Conservation (phyloP, 2,888 invertebrate genomes). For the Calameuta filiformis region DNA sequence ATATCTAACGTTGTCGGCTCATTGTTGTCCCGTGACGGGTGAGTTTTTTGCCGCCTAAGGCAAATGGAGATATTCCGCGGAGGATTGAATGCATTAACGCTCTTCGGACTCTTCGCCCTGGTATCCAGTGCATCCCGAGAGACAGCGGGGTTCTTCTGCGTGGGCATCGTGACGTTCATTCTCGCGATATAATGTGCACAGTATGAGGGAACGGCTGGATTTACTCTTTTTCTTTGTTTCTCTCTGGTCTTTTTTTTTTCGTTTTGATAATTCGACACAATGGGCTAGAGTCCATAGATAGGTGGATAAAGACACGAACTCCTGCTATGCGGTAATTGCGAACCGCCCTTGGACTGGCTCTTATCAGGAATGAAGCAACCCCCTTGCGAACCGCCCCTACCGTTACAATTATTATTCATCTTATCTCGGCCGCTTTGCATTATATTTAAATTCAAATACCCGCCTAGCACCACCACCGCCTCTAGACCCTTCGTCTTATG, state of each 20-base stretch:
- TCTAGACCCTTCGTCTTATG: not conserved
- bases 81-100: conserved; percentile 36
- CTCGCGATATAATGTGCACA: not conserved
- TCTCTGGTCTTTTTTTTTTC: not conserved
- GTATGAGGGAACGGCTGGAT: not conserved
- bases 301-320: not conserved
- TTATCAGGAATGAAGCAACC: conserved; percentile 44
- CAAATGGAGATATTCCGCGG: conserved; percentile 42
- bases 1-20: conserved; percentile 44
- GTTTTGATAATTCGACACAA: not conserved
- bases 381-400: conserved; percentile 25
- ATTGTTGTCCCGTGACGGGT: conserved; percentile 40
- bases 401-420: conserved; percentile 59
- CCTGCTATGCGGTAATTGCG: conserved; percentile 4
- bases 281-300: not conserved
- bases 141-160: not conserved
- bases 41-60: conserved; percentile 11
- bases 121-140: not conserved
- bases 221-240: not conserved
- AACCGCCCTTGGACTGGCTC: conserved; percentile 27
- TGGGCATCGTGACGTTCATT: not conserved
- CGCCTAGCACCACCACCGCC: not conserved
- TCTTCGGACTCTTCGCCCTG: conserved; percentile 20
- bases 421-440: conserved; percentile 60
- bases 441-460: conserved; percentile 58